phyloP scores from a whole-genome alignment of 2,113 vertebrate genomes.

The Leucosticte australis region DNA sequence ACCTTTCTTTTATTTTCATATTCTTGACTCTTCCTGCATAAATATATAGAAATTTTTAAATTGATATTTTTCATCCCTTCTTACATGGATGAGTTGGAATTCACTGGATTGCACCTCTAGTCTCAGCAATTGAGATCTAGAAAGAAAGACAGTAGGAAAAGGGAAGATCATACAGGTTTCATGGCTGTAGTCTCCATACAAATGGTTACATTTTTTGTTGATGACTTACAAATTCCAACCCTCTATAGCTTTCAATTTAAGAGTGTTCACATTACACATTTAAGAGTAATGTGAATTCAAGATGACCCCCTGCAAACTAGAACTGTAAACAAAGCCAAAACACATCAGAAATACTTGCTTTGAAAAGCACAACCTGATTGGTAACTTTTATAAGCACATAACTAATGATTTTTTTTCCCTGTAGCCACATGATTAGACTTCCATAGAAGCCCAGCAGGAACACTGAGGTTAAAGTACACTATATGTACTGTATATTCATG shows the following conservation, averaged over 20 bases:
- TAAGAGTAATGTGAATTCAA: not conserved
- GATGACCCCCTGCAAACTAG: not conserved
- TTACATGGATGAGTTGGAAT: not conserved
- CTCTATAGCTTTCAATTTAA: not conserved
- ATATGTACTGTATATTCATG: no score
- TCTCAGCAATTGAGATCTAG: not conserved
- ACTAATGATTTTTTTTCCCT: not conserved
- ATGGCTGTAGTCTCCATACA: not conserved
- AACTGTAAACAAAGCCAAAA: not conserved
- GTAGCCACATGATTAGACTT: no score
- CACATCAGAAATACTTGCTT: not conserved
- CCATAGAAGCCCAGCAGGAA: not conserved
- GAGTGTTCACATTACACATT: not conserved
- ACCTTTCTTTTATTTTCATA: not conserved
- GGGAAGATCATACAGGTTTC: not conserved
- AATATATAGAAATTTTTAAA: rapidly evolving
- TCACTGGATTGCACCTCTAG: not conserved
- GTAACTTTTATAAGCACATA: not conserved
- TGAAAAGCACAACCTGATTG: not conserved
- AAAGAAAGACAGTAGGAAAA: not conserved
- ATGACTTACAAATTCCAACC: not conserved
- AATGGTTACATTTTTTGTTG: not conserved
- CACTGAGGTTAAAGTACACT: not conserved
- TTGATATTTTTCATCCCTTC: not conserved
- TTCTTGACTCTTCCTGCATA: not conserved